Base-by-base conservation (phyloP, 2,797 vertebrate species). In the Halcyon leucocephala region DNA sequence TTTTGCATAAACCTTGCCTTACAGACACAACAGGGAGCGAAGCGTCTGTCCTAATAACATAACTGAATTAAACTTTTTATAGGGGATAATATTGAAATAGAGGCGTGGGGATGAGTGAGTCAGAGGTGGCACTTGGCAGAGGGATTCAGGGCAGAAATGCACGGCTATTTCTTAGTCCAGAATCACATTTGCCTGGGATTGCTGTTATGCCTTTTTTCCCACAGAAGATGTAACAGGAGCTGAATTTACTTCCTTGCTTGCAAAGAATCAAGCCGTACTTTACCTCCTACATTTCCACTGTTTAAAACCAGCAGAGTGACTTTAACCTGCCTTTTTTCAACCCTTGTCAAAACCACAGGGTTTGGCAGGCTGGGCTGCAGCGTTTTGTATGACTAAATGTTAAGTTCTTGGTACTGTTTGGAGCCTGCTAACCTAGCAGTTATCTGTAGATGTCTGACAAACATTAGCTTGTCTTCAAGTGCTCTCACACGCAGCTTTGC, bases 371-470 rank as follows among this genome's bases (percentile, higher is more conserved):
- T 88, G 73, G 11, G 28, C 46, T 74, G 90, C 55, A 86, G 51
- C 33, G 33, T 74, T 87, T 81, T 81, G 18, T 60, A 0, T 28
- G 29, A 39, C 64, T 84, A 17, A 49, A 67, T 46, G 28, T 70
- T 85, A 66, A 86, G 77, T 82, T 89, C 35, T 24, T 64, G 74
- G 55, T 89, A 14, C 35, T 85, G 29, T 82, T 76, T 66, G 52
- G 71, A 72, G 58, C 41, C 35, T 49, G 44, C 0, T 35, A 82
- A 62, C 78, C 78, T 79, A 64, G 51, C 60, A 90, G 71, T 89
- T 92, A 49, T 85, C 90, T 84, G 74, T 42, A 33, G 79, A 82
- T 79, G 64, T 57, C 92, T 94, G 86, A 86, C 80, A 92, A 92
- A 89, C 46, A 69, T 83, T 77, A 81, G n/a, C 61, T 71, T 72